Evolutionary conservation across 1,140 invertebrate species (phyloP).

Genomic region (Chymomyza costata): DNA sequence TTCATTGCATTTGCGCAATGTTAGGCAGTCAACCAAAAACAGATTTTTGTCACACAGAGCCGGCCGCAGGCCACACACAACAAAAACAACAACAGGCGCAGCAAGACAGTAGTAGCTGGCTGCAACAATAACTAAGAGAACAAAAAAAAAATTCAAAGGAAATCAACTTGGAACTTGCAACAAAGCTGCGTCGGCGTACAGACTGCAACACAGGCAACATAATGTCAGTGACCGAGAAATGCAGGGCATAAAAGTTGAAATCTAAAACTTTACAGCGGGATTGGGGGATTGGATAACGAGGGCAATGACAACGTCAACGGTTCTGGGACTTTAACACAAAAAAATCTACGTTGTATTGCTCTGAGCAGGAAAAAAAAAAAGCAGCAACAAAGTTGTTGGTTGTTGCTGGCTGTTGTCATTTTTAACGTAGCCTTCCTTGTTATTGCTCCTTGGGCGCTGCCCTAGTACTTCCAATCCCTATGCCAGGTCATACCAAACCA

Average conservation of each 20-base stretch:
- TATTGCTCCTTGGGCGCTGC: background rate
- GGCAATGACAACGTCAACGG: conserved; percentile 14
- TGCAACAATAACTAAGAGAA: conserved; percentile 14
- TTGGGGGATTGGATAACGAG: conserved; percentile 23
- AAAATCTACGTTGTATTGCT: conserved; percentile 48
- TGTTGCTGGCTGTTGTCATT: conserved; percentile 19
- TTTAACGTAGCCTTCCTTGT: conserved; percentile 6
- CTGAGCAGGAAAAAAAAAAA: conserved; percentile 47
- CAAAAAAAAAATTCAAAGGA: conserved; percentile 36
- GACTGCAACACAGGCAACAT: conserved; percentile 6
- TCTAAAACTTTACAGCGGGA: conserved; percentile 31
- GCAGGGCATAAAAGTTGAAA: conserved; percentile 51
- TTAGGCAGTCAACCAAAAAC: conserved; percentile 63
- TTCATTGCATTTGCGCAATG: conserved; percentile 37
- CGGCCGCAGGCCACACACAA: conserved; percentile 43
- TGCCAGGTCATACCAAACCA: conserved; percentile 15
- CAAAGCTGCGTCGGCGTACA: background rate
- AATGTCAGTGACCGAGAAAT: conserved; percentile 71
- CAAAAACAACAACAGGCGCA: conserved; percentile 20
- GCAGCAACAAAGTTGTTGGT: conserved; percentile 24
- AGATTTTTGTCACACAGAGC: conserved; percentile 60
- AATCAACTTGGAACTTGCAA: conserved; percentile 56
- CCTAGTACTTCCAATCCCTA: background rate
- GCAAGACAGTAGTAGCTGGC: background rate
- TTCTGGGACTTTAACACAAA: conserved; percentile 3